Percentiles rank a stretch among this genome's conserved stretches.
Conservation (phyloP, 37 sponge, comb jelly and placozoan species). For the Eunapius fragilis region DNA sequence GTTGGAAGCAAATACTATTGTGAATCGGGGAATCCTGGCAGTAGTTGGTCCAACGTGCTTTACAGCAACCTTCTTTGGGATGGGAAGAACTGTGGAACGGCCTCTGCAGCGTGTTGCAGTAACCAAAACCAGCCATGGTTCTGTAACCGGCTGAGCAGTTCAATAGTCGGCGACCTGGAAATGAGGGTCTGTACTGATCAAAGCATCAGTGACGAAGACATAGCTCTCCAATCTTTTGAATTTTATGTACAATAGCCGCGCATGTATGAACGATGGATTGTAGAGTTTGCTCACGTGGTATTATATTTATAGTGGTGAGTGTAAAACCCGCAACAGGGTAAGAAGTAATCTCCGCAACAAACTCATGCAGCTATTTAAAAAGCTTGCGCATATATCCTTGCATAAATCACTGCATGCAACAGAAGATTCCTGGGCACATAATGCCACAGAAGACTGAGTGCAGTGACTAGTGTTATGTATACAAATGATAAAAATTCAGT, state of each 20-base stretch:
- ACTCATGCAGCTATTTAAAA: too few species aligned
- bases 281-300: too few species aligned
- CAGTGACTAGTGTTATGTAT: too few species aligned
- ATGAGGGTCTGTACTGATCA: background rate
- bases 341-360: too few species aligned
- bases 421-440: too few species aligned
- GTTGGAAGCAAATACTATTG: slow-evolving; percentile 32
- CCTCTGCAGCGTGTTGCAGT: background rate
- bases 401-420: too few species aligned
- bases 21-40: background rate
- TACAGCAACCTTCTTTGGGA: slow-evolving; percentile 30
- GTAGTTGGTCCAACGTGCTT: background rate
- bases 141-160: background rate
- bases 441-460: too few species aligned
- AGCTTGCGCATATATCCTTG: too few species aligned
- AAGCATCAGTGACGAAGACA: background rate
- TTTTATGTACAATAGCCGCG: background rate
- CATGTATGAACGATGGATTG: too few species aligned
- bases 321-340: too few species aligned
- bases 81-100: slow-evolving; percentile 2
- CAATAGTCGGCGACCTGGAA: background rate
- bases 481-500: too few species aligned
- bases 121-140: background rate
- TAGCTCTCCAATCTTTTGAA: background rate
- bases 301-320: too few species aligned